Evolutionary conservation across 2,797 vertebrate genomes (phyloP).

Genomic region (Anisognathus igniventris): DNA sequence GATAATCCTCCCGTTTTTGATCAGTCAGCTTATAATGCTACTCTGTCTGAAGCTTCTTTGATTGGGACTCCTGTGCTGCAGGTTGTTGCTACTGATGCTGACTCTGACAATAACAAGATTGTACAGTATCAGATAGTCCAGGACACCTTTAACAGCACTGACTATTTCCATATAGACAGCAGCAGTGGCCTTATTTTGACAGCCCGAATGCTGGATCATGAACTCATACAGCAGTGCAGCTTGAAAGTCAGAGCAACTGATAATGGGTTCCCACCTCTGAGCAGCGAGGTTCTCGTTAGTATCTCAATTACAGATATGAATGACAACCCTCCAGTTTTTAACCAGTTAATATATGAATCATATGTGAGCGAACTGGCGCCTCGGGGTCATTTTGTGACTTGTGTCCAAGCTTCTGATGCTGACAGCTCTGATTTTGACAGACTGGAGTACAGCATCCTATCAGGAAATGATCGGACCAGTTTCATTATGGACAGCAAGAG

Average conservation of each 20-base stretch:
- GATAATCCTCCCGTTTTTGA: conserved; percentile 92
- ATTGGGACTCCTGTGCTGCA: conserved; percentile 93
- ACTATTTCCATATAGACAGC: conserved; percentile 96
- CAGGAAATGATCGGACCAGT: conserved; percentile 90
- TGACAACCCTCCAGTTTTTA: conserved; percentile 93
- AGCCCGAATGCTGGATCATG: conserved; percentile 91
- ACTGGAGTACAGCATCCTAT: conserved; percentile 92
- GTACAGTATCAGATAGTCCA: conserved; percentile 94
- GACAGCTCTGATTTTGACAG: conserved; percentile 90
- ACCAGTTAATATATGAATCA: conserved; percentile 94
- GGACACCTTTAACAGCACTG: conserved; percentile 88
- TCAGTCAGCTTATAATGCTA: conserved; percentile 82
- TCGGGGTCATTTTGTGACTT: conserved; percentile 92
- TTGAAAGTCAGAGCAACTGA: conserved; percentile 90
- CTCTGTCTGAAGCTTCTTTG: conserved; percentile 90
- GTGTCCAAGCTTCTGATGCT: conserved; percentile 92
- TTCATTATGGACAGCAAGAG: conserved; percentile 88
- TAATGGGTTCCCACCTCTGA: conserved; percentile 91
- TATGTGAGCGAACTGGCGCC: conserved; percentile 93
- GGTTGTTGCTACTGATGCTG: conserved; percentile 87
- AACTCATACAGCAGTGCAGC: conserved; percentile 83
- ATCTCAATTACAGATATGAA: conserved; percentile 90
- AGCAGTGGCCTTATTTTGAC: conserved; percentile 94
- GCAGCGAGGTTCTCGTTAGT: conserved; percentile 86
- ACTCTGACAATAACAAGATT: conserved; percentile 88